phyloP scores from a whole-genome alignment of 1,140 invertebrate species.

The Nebria ingens region DNA sequence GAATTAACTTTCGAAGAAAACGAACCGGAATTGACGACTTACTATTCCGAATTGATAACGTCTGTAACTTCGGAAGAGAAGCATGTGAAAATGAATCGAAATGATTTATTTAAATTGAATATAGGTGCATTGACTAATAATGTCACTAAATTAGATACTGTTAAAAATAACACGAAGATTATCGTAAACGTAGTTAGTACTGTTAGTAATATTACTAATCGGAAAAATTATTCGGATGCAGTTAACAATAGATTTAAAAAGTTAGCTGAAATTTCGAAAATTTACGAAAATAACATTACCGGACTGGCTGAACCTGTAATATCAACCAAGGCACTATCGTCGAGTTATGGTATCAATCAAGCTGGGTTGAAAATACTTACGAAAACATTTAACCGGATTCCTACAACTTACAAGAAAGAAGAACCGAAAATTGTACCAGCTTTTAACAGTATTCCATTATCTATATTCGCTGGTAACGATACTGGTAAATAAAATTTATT shows the following conservation, averaged over 20 bases:
- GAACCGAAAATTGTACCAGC: conserved; percentile 28
- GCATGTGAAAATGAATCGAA: background rate
- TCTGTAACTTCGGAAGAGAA: background rate
- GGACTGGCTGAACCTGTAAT: conserved; percentile 36
- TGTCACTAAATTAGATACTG: conserved; percentile 15
- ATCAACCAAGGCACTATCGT: conserved; percentile 45
- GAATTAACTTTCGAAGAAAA: no score
- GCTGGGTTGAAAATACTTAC: conserved; percentile 54
- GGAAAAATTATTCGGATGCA: conserved; percentile 6
- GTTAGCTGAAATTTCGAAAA: conserved; percentile 38
- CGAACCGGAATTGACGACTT: background rate
- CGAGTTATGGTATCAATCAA: conserved; percentile 45
- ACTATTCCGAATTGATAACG: background rate
- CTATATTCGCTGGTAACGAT: conserved; percentile 1
- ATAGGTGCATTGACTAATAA: no score
- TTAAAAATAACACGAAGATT: conserved; percentile 11
- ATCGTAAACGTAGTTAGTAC: background rate
- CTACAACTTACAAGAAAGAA: conserved; percentile 36
- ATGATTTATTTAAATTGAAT: no score
- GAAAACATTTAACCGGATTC: conserved; percentile 50
- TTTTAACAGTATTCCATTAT: background rate
- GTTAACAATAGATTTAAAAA: conserved; percentile 35
- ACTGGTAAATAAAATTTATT: background rate
- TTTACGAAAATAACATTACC: conserved; percentile 35
- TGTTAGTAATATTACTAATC: conserved; percentile 5